Conservation (phyloP, 2,888 invertebrate species). For the Tachina fera region DNA sequence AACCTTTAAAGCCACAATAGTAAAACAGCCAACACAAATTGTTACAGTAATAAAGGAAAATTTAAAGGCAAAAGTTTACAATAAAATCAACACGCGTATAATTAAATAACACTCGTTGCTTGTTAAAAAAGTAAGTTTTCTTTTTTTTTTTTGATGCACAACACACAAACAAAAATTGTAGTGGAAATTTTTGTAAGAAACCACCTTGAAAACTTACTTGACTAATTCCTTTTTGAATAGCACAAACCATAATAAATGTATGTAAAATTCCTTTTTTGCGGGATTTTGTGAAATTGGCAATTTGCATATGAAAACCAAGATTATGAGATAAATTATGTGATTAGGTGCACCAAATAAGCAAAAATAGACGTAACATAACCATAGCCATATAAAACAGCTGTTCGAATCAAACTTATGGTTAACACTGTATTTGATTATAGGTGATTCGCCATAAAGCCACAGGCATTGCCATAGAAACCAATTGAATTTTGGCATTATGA, state of each 20-base stretch:
- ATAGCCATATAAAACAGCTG: too few relatives aligned
- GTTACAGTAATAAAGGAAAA: slow-evolving; percentile 49
- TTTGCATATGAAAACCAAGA: too few relatives aligned
- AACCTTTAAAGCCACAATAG: slow-evolving; percentile 68
- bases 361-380: too few relatives aligned
- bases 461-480: too few relatives aligned
- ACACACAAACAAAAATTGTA: background rate
- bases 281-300: too few relatives aligned
- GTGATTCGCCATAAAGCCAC: too few relatives aligned
- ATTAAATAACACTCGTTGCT: slow-evolving; percentile 68
- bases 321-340: too few relatives aligned
- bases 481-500: too few relatives aligned
- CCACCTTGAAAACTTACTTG: slow-evolving; percentile 22
- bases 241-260: background rate
- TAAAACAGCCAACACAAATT: slow-evolving; percentile 70
- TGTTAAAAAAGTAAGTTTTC: slow-evolving; percentile 33
- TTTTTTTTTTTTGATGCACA: background rate
- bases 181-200: slow-evolving; percentile 29
- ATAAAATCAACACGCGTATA: slow-evolving; percentile 73
- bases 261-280: background rate
- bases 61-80: slow-evolving; percentile 65
- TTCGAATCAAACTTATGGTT: too few relatives aligned
- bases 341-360: too few relatives aligned
- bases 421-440: too few relatives aligned
- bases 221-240: background rate